Conservation (phyloP, 2,113 vertebrate genomes). For the Pterophyllum scalare region DNA sequence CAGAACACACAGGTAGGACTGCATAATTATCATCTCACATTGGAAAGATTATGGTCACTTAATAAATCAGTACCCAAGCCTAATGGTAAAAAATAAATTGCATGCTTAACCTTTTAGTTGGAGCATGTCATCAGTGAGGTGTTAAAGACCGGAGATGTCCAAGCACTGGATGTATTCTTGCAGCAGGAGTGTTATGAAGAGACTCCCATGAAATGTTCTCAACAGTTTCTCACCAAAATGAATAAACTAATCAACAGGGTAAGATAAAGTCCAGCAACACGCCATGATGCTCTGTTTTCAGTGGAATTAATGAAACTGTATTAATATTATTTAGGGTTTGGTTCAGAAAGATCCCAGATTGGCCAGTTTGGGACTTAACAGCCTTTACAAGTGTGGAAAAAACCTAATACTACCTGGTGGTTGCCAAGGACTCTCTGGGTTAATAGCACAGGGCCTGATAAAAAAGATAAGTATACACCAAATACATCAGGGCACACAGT, state of each 20-base stretch:
- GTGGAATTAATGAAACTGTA: neutral
- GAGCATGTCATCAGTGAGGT: conserved; percentile 88
- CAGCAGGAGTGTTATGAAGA: conserved; percentile 74
- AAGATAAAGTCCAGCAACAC: conserved; percentile 32
- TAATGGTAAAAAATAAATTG: neutral
- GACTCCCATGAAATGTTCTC: conserved; percentile 84
- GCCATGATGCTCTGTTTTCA: neutral
- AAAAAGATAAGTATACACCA: conserved; percentile 90
- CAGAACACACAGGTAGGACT: conserved; percentile 61
- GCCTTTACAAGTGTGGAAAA: conserved; percentile 83
- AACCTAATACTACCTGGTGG: conserved; percentile 83
- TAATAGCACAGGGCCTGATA: conserved; percentile 86
- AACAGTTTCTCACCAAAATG: conserved; percentile 88
- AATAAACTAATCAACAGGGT: conserved; percentile 89
- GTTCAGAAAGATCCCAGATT: conserved; percentile 79
- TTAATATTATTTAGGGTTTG: conserved; percentile 80
- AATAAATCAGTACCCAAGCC: neutral
- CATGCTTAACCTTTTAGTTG: conserved; percentile 72
- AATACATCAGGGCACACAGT: neutral
- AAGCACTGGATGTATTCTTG: conserved; percentile 81
- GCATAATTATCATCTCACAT: neutral
- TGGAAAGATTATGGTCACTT: neutral
- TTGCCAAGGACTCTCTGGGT: conserved; percentile 80
- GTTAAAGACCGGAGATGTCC: conserved; percentile 82
- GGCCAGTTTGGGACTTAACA: conserved; percentile 79